Evolutionary conservation across 2,888 invertebrate species (phyloP), one percentile per base, ranked within the genome.

Genomic region (Miltochrista miniata): DNA sequence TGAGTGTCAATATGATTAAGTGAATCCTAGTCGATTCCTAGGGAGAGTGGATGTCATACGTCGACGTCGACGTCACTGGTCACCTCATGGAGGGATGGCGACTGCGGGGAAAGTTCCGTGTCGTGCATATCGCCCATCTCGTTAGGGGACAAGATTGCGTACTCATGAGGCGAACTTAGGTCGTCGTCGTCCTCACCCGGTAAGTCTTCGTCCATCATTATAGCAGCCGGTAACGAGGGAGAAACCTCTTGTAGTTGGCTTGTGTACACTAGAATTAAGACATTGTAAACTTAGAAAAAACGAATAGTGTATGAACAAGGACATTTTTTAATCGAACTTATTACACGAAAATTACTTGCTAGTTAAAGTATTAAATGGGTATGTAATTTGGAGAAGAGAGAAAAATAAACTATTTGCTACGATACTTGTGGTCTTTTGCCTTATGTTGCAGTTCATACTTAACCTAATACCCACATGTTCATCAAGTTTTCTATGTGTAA

Each of bases 201-300:
- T 3, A 80, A 61, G 9, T 90, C 90, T 50, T 92, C 92, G 45
- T 92, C 92, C 90, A 92, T 92, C 81, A 93, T 83, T 74, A 92
- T 92, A 7, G 92, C 74, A n/a, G 92, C 91, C 2, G 93, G 92
- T 59, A 92, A 74, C 4, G 90, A 90, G 0, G 90, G 83, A 1
- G 92, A 85, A 15, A 90, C 84, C 57, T 89, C 90, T 79, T 89
- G 86, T 65, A 92, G 78, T 70, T 91, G 87, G 76, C 85, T 90
- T 61, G 86, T 80, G 65, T 84, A 90, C 11, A 88, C 90, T 90
- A 81, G 18, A 83, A 84, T 36, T 64, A 59, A 72, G 71, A 15
- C 37, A 36, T 45, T 7, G 11, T 18, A n/a, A 12, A 36, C 2
- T 14, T 41, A 31, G 33, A 15, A 5, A 15, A 9, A 42, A 2